Percentiles rank a stretch among this genome's conserved stretches.
Conservation (phyloP, 2,797 vertebrate species). For the Loriculus beryllinus region DNA sequence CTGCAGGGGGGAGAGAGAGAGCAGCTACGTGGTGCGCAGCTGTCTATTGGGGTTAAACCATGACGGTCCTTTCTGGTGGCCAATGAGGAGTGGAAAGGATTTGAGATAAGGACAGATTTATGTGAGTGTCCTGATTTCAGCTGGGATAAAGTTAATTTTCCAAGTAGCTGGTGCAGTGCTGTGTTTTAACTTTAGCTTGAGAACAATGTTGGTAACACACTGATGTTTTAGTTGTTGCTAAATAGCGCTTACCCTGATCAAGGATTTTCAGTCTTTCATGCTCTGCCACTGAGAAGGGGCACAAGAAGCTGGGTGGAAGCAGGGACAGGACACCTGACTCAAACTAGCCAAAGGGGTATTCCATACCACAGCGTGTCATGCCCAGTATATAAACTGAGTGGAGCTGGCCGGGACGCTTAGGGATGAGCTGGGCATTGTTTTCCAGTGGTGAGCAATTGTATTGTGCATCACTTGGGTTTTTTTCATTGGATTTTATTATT, state of each 20-base stretch:
- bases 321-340: background rate
- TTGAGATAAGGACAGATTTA: background rate
- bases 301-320: background rate
- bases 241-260: background rate
- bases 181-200: background rate
- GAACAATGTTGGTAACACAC: background rate
- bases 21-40: background rate
- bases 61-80: background rate
- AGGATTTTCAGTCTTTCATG: background rate
- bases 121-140: background rate
- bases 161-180: background rate
- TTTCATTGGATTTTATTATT: background rate
- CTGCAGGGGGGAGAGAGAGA: fast-evolving
- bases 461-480: background rate
- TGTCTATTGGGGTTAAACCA: background rate
- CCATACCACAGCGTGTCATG: background rate
- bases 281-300: background rate
- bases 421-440: background rate
- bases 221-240: background rate
- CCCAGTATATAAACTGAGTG: background rate
- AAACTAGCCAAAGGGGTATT: background rate
- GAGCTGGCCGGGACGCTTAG: background rate
- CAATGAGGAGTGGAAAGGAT: fast-evolving
- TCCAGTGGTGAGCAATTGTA: background rate
- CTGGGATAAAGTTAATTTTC: background rate